Percentiles rank a stretch among this genome's conserved stretches.
Evolutionary conservation across 2,888 invertebrate genomes (phyloP).

Genomic region (Eueremaeus valkanovi): DNA sequence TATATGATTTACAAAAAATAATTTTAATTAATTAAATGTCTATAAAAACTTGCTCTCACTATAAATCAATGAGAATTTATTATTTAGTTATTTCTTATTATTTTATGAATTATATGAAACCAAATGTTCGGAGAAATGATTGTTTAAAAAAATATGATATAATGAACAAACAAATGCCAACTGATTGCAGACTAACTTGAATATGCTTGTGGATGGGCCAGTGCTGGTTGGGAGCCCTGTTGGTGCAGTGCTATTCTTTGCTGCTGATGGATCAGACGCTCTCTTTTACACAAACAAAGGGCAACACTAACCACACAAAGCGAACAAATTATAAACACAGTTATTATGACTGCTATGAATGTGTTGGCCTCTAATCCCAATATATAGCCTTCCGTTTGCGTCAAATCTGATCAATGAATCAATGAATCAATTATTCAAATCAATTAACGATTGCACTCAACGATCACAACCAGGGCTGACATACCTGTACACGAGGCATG

Average conservation of each 20-base stretch:
- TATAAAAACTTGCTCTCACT: too few species aligned
- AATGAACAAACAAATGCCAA: constrained; percentile 9
- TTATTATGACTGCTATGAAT: constrained; percentile 69
- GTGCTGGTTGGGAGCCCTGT: constrained; percentile 24
- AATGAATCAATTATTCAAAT: too few species aligned
- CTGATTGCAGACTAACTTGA: constrained; percentile 27
- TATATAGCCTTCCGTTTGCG: constrained; percentile 54
- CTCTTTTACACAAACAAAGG: constrained; percentile 70
- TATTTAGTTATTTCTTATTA: too few species aligned
- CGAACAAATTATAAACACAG: constrained; percentile 64
- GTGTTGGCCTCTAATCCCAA: constrained; percentile 70
- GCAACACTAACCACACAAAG: constrained; percentile 66
- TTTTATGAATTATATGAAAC: too few species aligned
- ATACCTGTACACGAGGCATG: constrained; percentile 80
- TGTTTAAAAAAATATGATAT: not conserved
- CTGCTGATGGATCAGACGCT: constrained; percentile 41
- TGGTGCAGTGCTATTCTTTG: constrained; percentile 44
- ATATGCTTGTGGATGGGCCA: constrained; percentile 25
- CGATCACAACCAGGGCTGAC: too few species aligned
- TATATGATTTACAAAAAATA: constrained; percentile 3
- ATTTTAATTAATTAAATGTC: not conserved
- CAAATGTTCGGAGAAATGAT: not conserved
- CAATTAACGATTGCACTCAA: too few species aligned
- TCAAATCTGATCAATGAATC: constrained; percentile 46
- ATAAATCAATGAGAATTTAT: too few species aligned